Conservation (phyloP, 1,140 invertebrate genomes). For the Pinna nobilis region DNA sequence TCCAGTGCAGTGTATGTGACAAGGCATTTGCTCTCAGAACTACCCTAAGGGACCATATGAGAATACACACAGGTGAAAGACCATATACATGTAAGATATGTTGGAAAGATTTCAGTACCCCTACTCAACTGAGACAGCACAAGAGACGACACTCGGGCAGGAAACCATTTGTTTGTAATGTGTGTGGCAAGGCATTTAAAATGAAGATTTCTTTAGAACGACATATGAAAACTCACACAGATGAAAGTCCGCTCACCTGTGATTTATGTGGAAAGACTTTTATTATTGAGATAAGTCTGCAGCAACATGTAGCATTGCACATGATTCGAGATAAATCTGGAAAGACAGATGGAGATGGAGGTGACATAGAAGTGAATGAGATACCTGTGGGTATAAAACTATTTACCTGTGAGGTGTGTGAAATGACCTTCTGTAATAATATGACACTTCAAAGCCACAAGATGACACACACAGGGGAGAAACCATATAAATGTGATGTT, state of each 20-base stretch:
- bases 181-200: constrained; percentile 96
- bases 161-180: constrained; percentile 81
- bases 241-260: constrained; percentile 98
- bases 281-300: no score
- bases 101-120: neutral
- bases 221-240: constrained; percentile 95
- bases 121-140: neutral
- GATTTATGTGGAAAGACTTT: constrained; percentile 84
- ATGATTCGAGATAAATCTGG: no score
- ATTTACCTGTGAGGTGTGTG: no score
- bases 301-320: no score
- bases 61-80: constrained; percentile 11
- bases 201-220: constrained; percentile 94
- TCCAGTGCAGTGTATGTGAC: constrained; percentile 24
- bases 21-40: neutral
- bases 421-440: constrained; percentile 47
- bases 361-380: no score
- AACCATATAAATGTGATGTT: constrained; percentile 50
- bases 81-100: constrained; percentile 17
- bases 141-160: constrained; percentile 10
- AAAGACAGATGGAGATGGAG: no score
- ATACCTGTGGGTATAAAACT: no score
- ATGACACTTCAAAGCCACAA: constrained; percentile 51
- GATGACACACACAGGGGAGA: constrained; percentile 77
- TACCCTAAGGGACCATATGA: neutral